These are phyloP conservation scores for Paracentrotus lividus DNA, from an alignment of 53 echinoderm and acorn worm genomes.

Conservation along the genomic window DNA sequence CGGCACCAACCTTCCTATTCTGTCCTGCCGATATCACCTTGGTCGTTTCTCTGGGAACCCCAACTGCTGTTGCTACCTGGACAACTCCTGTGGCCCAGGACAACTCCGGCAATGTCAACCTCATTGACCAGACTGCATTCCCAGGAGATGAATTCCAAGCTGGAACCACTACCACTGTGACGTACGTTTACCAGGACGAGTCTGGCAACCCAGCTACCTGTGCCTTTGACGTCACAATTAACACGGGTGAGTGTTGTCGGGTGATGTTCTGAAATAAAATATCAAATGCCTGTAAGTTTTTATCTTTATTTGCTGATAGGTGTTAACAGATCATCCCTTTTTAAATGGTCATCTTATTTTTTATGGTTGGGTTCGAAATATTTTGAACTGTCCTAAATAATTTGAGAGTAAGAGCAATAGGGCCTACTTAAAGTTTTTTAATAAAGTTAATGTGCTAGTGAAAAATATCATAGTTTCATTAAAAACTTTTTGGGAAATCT, in stretches of 20 bases:
- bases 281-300: too few relatives aligned
- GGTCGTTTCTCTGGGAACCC: constrained; percentile 32
- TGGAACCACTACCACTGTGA: constrained; percentile 58
- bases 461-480: too few relatives aligned
- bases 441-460: too few relatives aligned
- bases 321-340: too few relatives aligned
- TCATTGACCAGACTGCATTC: background rate
- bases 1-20: constrained; percentile 43
- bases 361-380: too few relatives aligned
- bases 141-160: constrained; percentile 65
- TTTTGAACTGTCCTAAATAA: too few relatives aligned
- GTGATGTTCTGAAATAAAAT: background rate
- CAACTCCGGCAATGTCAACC: constrained; percentile 50
- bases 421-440: too few relatives aligned
- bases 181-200: constrained; percentile 69
- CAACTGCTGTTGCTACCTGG: constrained; percentile 66
- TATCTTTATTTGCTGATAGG: too few relatives aligned
- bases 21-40: constrained; percentile 64
- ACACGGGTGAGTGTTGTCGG: constrained; percentile 62
- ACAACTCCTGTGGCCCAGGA: constrained; percentile 51
- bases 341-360: too few relatives aligned
- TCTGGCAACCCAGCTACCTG: constrained; percentile 66
- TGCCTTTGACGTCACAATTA: constrained; percentile 60
- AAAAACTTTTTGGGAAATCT: too few relatives aligned
- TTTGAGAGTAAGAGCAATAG: too few relatives aligned